A percentile compares a stretch with the other conserved stretches of the same genome.
These are phyloP conservation scores for Hydropotes inermis DNA, from an alignment of 2,113 vertebrate genomes.

Conservation along the genomic window DNA sequence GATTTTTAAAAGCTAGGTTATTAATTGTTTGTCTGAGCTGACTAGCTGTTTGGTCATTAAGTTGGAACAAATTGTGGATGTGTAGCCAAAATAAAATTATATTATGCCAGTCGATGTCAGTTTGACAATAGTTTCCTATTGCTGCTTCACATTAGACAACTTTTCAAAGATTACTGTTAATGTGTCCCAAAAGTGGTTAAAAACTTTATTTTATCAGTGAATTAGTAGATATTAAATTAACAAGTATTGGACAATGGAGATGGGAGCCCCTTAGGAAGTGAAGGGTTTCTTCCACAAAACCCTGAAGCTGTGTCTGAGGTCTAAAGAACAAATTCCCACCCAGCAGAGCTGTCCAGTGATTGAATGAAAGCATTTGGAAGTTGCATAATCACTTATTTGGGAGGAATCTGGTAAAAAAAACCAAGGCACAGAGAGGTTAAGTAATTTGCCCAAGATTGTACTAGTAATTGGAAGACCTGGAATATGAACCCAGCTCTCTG, in stretches of 20 bases:
- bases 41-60: neutral
- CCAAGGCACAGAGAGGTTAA: neutral
- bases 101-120: neutral
- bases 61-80: neutral
- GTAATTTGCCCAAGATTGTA: neutral
- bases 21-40: conserved; percentile 16
- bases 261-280: neutral
- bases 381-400: neutral
- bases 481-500: neutral
- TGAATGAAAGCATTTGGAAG: neutral
- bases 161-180: neutral
- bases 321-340: neutral
- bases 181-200: neutral
- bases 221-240: neutral
- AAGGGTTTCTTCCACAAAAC: neutral
- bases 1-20: conserved; percentile 1
- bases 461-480: neutral
- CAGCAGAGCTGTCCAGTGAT: neutral
- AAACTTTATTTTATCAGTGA: neutral
- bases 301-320: neutral
- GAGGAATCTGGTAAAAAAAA: neutral
- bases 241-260: neutral
- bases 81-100: neutral
- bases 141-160: neutral
- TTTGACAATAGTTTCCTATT: neutral